These are phyloP conservation scores for Carlito syrichta DNA, from an alignment of 2,113 vertebrate species.

Conservation along the genomic window DNA sequence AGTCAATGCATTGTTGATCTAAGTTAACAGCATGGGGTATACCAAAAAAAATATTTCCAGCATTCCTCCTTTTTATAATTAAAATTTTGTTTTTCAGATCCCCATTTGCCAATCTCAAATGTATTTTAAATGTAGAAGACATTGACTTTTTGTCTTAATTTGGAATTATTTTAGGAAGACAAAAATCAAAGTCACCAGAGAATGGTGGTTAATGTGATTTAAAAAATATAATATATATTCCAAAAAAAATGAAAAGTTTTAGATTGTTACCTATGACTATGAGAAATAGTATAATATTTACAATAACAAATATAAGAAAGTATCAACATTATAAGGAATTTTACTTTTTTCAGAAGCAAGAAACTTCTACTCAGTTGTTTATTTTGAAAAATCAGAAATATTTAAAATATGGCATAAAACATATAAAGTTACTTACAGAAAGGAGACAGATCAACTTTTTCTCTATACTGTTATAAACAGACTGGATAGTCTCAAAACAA, in stretches of 20 bases:
- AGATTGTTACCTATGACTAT: not conserved
- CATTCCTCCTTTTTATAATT: not conserved
- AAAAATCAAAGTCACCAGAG: not conserved
- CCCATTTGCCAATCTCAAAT: not conserved
- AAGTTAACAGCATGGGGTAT: not conserved
- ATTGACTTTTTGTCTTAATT: not conserved
- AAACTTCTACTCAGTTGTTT: not conserved
- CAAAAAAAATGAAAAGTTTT: not conserved
- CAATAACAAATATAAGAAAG: not conserved
- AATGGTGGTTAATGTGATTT: not conserved
- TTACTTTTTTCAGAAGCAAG: not conserved
- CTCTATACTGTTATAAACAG: not conserved
- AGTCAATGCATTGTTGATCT: not conserved
- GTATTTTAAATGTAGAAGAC: not conserved
- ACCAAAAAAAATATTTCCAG: not conserved
- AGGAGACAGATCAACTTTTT: not conserved
- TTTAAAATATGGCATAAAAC: not conserved
- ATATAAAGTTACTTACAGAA: not conserved
- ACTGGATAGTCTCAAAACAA: not conserved
- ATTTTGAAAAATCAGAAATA: not conserved
- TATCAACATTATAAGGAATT: not conserved
- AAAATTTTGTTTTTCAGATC: not conserved
- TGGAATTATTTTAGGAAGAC: not conserved
- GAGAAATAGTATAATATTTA: not conserved
- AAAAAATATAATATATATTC: not conserved